Percentiles rank a stretch among this genome's conserved stretches.
Conservation (phyloP, 2,113 vertebrate species). For the Rhinolophus sinicus region DNA sequence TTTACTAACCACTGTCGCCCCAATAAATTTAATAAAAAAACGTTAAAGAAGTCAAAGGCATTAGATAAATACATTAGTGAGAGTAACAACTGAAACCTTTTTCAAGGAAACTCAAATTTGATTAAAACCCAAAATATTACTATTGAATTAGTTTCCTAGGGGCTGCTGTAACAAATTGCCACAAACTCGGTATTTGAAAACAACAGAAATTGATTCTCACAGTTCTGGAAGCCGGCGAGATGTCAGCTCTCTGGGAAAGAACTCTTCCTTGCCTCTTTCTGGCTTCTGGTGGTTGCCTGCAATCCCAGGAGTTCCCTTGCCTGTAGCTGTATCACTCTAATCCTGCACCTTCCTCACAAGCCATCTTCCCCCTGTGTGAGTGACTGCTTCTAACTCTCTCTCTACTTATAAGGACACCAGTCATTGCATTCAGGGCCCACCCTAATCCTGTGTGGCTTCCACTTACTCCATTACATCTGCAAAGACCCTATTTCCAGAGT, state of each 20-base stretch:
- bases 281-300: background rate
- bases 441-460: background rate
- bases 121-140: background rate
- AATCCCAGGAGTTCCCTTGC: background rate
- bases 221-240: background rate
- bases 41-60: background rate
- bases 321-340: too few species aligned
- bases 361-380: background rate
- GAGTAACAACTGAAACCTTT: background rate
- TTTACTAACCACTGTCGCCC: too few species aligned
- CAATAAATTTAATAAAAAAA: background rate
- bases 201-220: background rate
- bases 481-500: background rate
- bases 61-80: background rate
- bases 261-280: background rate
- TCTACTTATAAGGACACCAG: background rate
- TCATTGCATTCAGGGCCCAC: background rate
- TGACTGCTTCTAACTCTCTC: background rate
- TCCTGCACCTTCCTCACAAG: background rate
- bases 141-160: background rate
- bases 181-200: background rate
- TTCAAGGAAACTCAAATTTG: background rate
- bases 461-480: background rate
- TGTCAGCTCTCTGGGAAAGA: background rate
- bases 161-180: background rate